phyloP scores from a whole-genome alignment of 2,888 invertebrate genomes.

The Phyllotreta striolata region DNA sequence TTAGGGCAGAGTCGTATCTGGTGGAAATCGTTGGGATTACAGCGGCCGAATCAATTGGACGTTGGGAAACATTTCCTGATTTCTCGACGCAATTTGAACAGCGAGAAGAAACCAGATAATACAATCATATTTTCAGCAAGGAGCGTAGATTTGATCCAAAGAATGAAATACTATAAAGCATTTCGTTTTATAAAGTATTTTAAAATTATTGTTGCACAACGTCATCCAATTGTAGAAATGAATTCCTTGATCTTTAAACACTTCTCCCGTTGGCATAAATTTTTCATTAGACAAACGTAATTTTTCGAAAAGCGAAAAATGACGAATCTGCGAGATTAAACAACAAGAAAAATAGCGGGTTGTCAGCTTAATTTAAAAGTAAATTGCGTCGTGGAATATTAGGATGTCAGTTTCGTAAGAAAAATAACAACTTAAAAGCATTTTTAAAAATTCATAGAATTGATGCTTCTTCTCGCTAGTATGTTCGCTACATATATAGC shows the following conservation, averaged over 20 bases:
- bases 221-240: too few species aligned
- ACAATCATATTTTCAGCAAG: too few species aligned
- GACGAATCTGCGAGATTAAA: slow-evolving; percentile 5
- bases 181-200: neutral
- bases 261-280: neutral
- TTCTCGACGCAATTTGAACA: too few species aligned
- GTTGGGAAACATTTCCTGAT: too few species aligned
- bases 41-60: too few species aligned
- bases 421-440: slow-evolving; percentile 13
- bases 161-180: neutral
- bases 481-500: slow-evolving; percentile 11
- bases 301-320: neutral
- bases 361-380: slow-evolving; percentile 13
- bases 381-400: slow-evolving; percentile 9
- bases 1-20: slow-evolving; percentile 16
- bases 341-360: slow-evolving; percentile 8
- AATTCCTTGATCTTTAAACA: too few species aligned
- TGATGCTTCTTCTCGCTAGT: neutral
- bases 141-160: neutral
- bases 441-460: slow-evolving; percentile 13
- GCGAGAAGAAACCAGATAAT: too few species aligned
- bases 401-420: slow-evolving; percentile 10
- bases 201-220: too few species aligned
- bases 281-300: neutral
- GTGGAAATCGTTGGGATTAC: neutral